phyloP scores from a whole-genome alignment of 2,113 vertebrate species.

The Anas platyrhynchos region DNA sequence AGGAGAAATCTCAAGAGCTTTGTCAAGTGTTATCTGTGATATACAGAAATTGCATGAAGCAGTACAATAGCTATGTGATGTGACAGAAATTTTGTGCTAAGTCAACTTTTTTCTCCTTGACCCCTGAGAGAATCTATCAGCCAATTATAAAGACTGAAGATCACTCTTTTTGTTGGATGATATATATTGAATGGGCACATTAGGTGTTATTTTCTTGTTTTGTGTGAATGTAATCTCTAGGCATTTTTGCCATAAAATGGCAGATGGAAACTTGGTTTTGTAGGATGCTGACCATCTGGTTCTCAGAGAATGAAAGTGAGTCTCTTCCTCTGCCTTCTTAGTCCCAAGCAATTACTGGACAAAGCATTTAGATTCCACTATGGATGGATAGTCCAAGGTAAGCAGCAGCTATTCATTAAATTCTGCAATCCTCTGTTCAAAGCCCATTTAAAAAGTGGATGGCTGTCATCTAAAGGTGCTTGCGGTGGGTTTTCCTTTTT shows the following conservation, averaged over 20 bases:
- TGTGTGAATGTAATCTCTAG: not conserved
- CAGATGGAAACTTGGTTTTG: not conserved
- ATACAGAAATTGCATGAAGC: not conserved
- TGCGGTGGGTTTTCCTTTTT: not conserved
- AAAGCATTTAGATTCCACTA: not conserved
- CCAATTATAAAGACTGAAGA: not conserved
- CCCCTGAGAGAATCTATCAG: no score
- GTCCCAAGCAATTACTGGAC: not conserved
- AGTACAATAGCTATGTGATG: rapidly evolving
- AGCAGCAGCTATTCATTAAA: not conserved
- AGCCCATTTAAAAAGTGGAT: not conserved
- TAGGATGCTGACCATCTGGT: not conserved
- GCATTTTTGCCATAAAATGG: not conserved
- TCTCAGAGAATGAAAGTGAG: not conserved
- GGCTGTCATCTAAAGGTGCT: not conserved
- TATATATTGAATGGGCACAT: not conserved
- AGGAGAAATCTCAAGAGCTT: not conserved
- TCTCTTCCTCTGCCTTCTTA: not conserved
- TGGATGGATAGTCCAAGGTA: not conserved
- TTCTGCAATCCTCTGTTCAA: not conserved
- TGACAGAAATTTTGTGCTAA: not conserved
- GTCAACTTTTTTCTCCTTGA: not conserved
- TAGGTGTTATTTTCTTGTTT: not conserved
- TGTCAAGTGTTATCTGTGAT: not conserved
- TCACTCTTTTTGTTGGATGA: not conserved